Evolutionary conservation across 2,797 vertebrate genomes (phyloP).

Genomic region (Tympanoctomys barrerae): DNA sequence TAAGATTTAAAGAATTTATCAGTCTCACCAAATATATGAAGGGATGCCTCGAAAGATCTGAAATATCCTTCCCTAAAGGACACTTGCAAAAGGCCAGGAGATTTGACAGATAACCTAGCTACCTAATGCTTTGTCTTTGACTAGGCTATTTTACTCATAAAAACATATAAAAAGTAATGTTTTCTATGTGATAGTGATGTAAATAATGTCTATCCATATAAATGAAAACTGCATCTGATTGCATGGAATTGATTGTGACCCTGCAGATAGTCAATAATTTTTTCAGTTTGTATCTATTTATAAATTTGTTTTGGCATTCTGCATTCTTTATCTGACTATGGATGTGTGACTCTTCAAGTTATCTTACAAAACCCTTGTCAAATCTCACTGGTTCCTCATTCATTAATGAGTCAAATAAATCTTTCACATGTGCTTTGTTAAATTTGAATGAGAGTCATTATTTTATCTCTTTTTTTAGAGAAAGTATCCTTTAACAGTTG

Average conservation of each 20-base stretch:
- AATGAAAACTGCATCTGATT: slow-evolving; percentile 34
- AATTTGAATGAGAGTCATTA: neutral
- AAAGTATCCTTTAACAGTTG: slow-evolving; percentile 24
- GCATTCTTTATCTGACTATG: slow-evolving; percentile 14
- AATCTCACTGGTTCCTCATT: slow-evolving; percentile 37
- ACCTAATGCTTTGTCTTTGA: slow-evolving; percentile 18
- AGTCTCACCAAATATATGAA: neutral
- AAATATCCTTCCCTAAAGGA: neutral
- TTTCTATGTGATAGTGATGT: neutral
- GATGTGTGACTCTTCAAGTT: slow-evolving; percentile 28
- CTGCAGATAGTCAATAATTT: neutral
- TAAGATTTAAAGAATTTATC: neutral
- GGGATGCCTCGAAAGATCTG: neutral
- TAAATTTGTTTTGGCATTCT: slow-evolving; percentile 42
- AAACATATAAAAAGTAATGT: slow-evolving; percentile 29
- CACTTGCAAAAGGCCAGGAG: neutral
- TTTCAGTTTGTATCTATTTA: slow-evolving; percentile 10
- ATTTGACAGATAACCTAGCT: neutral
- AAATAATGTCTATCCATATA: slow-evolving; percentile 49
- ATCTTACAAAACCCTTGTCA: slow-evolving; percentile 30
- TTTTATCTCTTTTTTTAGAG: slow-evolving; percentile 33
- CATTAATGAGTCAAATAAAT: slow-evolving; percentile 56
- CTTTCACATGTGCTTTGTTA: slow-evolving; percentile 31
- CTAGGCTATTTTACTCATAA: neutral
- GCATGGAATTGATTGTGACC: slow-evolving; percentile 31